Percentiles rank a stretch among this genome's conserved stretches.
Conservation (phyloP, 2,888 invertebrate genomes). For the Odontocerum albicorne region DNA sequence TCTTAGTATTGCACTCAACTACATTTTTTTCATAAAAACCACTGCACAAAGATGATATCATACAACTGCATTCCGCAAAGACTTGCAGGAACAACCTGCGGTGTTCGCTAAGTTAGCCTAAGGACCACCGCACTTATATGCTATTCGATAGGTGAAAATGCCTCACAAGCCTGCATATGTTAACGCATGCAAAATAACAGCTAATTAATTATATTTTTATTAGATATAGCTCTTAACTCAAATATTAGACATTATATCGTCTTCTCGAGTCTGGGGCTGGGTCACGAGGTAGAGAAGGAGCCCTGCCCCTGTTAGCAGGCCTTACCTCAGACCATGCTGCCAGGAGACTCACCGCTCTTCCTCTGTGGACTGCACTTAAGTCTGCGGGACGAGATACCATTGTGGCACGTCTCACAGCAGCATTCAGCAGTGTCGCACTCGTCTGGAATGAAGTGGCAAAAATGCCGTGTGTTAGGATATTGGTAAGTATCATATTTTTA, state of each 20-base stretch:
- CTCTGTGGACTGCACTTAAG: conserved; percentile 82
- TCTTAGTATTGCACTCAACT: no score
- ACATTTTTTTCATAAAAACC: no score
- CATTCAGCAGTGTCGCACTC: conserved; percentile 72
- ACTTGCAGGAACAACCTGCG: no score
- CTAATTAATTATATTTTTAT: no score
- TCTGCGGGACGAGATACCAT: conserved; percentile 73
- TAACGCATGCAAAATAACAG: no score
- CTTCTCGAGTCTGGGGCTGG: conserved; percentile 50
- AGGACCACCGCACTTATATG: no score
- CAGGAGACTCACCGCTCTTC: conserved; percentile 72
- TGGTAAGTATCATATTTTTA: conserved; percentile 65
- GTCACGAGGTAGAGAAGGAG: conserved; percentile 55
- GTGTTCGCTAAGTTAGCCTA: no score
- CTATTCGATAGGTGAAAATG: no score
- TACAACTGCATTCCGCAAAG: no score
- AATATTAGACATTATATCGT: conserved; percentile 45
- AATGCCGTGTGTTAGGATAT: conserved; percentile 66
- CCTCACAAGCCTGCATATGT: no score
- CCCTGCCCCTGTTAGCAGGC: conserved; percentile 62
- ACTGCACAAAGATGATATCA: no score
- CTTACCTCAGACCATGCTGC: conserved; percentile 54
- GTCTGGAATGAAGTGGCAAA: conserved; percentile 62
- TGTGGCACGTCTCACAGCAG: conserved; percentile 67
- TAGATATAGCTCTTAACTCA: no score